Evolutionary conservation across 2,888 invertebrate species (phyloP).

Genomic region (Leptopilina syphax): DNA sequence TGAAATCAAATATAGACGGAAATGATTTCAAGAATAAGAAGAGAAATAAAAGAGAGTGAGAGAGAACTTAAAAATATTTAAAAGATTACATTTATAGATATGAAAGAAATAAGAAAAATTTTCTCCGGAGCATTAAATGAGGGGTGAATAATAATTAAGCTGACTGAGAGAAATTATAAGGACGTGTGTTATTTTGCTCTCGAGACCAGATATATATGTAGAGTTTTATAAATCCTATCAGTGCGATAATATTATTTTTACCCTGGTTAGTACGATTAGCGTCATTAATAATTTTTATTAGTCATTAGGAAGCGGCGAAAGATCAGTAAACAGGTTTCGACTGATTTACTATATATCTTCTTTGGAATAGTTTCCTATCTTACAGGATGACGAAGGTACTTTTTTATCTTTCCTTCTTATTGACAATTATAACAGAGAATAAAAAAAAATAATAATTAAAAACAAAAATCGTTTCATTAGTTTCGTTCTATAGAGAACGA

Average conservation of each 20-base stretch:
- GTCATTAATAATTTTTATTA: slow-evolving; percentile 9
- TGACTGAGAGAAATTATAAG: not conserved
- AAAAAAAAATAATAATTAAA: too few species aligned
- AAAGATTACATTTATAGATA: not conserved
- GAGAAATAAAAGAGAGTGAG: not conserved
- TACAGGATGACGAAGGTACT: slow-evolving; percentile 6
- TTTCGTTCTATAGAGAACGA: too few species aligned
- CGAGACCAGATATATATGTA: not conserved
- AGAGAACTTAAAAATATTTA: not conserved
- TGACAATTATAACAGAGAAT: too few species aligned
- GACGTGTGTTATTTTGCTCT: not conserved
- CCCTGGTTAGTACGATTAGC: slow-evolving; percentile 16
- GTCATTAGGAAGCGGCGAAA: slow-evolving; percentile 11
- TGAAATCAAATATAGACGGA: not conserved
- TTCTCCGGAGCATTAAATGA: not conserved
- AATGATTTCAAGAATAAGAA: not conserved
- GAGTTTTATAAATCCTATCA: not conserved
- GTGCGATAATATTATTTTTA: slow-evolving; percentile 19
- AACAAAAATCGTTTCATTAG: too few species aligned
- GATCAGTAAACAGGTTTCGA: slow-evolving; percentile 6
- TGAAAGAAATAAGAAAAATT: not conserved
- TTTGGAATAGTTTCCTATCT: slow-evolving; percentile 11
- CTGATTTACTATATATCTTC: slow-evolving; percentile 4
- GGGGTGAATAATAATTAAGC: slow-evolving; percentile 19
- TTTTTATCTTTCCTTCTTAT: too few species aligned